Percentiles rank a stretch among this genome's conserved stretches.
phyloP scores from a whole-genome alignment of 2,888 invertebrate genomes.

The Rotaria sp. region DNA sequence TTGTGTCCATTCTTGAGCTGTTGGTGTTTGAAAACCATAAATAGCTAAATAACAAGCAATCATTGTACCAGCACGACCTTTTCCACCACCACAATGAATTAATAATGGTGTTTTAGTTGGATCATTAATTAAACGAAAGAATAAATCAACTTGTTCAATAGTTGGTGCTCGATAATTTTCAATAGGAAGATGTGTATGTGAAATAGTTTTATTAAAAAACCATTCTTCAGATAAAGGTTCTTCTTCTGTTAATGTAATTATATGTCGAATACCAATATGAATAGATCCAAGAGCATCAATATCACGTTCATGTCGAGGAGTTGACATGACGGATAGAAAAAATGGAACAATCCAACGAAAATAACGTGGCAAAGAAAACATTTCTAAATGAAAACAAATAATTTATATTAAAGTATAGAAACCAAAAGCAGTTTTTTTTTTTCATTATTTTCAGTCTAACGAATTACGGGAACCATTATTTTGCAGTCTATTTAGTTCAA shows the following conservation, averaged over 20 bases:
- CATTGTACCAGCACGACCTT: slow-evolving; percentile 68
- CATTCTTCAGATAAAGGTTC: not conserved
- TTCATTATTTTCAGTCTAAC: too few species aligned
- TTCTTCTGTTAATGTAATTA: not conserved
- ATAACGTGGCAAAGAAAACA: not conserved
- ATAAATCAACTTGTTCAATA: slow-evolving; percentile 5
- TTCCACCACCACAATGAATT: slow-evolving; percentile 66
- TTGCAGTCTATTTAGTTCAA: too few species aligned
- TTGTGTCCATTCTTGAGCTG: not conserved
- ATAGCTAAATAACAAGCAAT: slow-evolving; percentile 67
- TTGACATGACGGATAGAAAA: not conserved
- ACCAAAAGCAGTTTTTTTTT: too few species aligned
- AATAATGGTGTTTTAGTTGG: not conserved
- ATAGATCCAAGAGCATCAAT: not conserved
- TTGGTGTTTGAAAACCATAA: slow-evolving; percentile 49
- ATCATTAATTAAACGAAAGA: not conserved
- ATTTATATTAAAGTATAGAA: too few species aligned
- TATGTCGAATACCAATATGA: not conserved
- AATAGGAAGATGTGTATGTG: not conserved
- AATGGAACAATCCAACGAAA: slow-evolving; percentile 16
- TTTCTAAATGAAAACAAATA: not conserved
- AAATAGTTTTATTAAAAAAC: not conserved
- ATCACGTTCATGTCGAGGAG: not conserved
- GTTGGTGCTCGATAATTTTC: not conserved
- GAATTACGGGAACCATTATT: too few species aligned